Percentiles rank a stretch among this genome's conserved stretches.
phyloP scores from a whole-genome alignment of 2,888 invertebrate species.

The Volucella zonaria region DNA sequence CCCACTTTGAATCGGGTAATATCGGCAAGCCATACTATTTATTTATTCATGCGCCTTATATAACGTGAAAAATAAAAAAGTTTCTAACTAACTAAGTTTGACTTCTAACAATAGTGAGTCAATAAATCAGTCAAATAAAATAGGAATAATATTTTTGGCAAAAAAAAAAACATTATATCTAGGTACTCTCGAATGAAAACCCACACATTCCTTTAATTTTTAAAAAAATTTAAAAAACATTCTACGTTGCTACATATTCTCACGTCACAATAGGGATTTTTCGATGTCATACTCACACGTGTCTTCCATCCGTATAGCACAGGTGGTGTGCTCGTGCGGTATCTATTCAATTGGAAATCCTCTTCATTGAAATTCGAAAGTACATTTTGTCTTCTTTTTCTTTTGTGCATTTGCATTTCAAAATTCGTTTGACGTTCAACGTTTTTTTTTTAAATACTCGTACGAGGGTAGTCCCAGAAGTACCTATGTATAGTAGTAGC shows the following conservation, averaged over 20 bases:
- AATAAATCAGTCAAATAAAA: too few species aligned
- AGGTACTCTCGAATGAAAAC: too few species aligned
- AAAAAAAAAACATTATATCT: too few species aligned
- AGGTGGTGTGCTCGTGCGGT: not conserved
- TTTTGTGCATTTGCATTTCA: slow-evolving; percentile 2
- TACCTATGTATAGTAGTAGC: too few species aligned
- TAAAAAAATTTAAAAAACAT: slow-evolving; percentile 15
- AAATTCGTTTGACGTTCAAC: not conserved
- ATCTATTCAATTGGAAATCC: slow-evolving; percentile 27
- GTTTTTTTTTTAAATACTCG: not conserved
- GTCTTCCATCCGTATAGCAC: slow-evolving; percentile 8
- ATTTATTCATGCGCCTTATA: too few species aligned
- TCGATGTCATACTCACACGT: not conserved
- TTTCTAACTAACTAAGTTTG: too few species aligned
- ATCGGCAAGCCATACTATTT: too few species aligned
- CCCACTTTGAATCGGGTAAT: too few species aligned
- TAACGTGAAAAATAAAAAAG: too few species aligned
- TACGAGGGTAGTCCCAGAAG: too few species aligned
- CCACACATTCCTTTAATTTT: not conserved
- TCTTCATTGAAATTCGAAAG: not conserved
- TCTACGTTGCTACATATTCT: slow-evolving; percentile 5
- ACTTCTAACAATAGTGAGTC: too few species aligned
- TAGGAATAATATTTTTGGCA: too few species aligned
- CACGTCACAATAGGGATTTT: slow-evolving; percentile 14
- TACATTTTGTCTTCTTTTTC: not conserved